phyloP scores from a whole-genome alignment of 2,888 invertebrate genomes.

The Lydus trimaculatus region DNA sequence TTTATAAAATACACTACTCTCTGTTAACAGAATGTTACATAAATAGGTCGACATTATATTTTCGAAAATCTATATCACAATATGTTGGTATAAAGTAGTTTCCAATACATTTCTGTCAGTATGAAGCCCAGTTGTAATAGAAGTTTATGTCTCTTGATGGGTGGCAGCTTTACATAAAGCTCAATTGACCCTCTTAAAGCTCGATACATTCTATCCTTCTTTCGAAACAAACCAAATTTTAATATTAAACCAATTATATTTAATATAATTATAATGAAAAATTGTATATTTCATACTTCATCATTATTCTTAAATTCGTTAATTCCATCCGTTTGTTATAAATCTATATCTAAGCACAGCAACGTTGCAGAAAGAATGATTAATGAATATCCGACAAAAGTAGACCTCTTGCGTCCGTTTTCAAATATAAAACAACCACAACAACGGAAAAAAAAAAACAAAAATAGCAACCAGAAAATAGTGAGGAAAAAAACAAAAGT shows the following conservation, averaged over 20 bases:
- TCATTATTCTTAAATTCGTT: neutral
- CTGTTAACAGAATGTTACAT: no score
- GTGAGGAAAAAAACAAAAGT: neutral
- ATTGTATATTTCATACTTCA: neutral
- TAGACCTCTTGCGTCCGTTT: neutral
- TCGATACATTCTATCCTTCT: no score
- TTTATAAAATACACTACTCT: neutral
- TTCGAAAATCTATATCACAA: neutral
- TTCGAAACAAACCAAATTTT: no score
- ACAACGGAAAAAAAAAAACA: neutral
- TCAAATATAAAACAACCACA: neutral
- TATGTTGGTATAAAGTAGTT: slow-evolving; percentile 24
- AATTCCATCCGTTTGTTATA: neutral
- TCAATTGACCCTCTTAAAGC: slow-evolving; percentile 28
- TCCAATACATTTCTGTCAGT: slow-evolving; percentile 27
- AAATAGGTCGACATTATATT: neutral
- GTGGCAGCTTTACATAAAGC: slow-evolving; percentile 28
- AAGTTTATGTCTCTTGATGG: slow-evolving; percentile 27
- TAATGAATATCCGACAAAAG: neutral
- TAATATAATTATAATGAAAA: neutral
- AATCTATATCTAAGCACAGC: neutral
- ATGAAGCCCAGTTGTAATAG: slow-evolving; percentile 21
- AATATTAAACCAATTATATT: neutral
- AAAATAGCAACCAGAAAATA: neutral
- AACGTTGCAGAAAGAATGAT: neutral